Base-by-base conservation (phyloP, 2,797 vertebrate genomes). In the Pantherophis alleghaniensis region DNA sequence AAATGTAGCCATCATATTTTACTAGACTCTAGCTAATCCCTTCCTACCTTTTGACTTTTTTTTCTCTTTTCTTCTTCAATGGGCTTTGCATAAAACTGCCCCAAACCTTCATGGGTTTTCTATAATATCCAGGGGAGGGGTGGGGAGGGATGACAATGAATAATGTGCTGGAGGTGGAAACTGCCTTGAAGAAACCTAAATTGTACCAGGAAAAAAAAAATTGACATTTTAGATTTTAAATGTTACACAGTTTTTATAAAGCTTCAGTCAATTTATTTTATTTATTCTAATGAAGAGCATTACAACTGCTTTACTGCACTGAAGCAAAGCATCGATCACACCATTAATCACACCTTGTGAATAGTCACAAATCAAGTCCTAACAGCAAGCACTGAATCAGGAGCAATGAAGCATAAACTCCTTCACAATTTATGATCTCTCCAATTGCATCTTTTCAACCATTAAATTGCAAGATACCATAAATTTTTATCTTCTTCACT, bases 341-440 rank as follows among this genome's bases (percentile, higher is more conserved):
- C 98, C 99, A 99, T 99, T 99, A 99, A 99, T 99, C 99, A 99
- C 99, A 99, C 99, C 99, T 99, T 99, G 99, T 99, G 99, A 99
- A 99, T 99, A 99, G 99, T 99, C 99, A 99, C 99, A 99, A 99
- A 99, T 99, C 99, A 99, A 99, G 98, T 99, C 98, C 99, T 99
- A 99, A 99, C 99, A 99, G 99, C 99, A 98, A 99, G 99, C 99
- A 98, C 98, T 99, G 99, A 99, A 99, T 99, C 99, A 99, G 99
- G 97, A 98, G 98, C 99, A 99, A 99, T 99, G 98, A 99, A 99
- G 99, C 99, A 98, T 99, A 98, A 99, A 99, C 99, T 99, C 99
- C 99, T 99, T 99, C 99, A 99, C 99, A 99, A 99, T 99, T 99
- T 99, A 99, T 99, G 99, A 99, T 99, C 99, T 99, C 99, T 99